A percentile compares a stretch with the other conserved stretches of the same genome.
Conservation (phyloP, 2,797 vertebrate genomes). For the Atherinosoma microstoma region DNA sequence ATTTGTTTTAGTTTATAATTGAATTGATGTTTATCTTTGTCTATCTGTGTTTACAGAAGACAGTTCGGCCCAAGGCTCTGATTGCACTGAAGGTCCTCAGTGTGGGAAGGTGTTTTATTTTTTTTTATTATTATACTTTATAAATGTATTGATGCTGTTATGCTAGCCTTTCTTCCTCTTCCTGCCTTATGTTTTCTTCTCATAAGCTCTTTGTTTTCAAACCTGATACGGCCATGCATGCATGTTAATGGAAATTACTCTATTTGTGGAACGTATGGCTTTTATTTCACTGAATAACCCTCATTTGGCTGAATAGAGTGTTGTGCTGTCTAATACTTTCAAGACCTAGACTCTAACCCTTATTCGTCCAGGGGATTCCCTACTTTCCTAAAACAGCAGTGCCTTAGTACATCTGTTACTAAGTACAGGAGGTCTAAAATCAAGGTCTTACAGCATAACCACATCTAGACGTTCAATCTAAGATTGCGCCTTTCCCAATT, state of each 20-base stretch:
- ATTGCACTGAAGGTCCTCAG: constrained; percentile 43
- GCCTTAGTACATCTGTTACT: too few species aligned
- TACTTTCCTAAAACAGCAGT: too few species aligned
- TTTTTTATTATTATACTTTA: background rate
- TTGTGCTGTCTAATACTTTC: too few species aligned
- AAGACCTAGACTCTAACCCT: too few species aligned
- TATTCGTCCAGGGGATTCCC: too few species aligned
- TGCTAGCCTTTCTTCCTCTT: background rate
- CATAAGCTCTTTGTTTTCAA: background rate
- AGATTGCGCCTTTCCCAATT: too few species aligned
- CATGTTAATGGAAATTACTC: background rate
- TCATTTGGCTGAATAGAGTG: background rate
- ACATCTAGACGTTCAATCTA: too few species aligned
- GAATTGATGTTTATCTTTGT: background rate
- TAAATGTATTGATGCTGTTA: too few species aligned
- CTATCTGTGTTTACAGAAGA: constrained; percentile 44
- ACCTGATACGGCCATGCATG: background rate
- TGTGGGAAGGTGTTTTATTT: constrained; percentile 46
- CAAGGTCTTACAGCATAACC: too few species aligned
- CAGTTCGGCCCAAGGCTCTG: constrained; percentile 46
- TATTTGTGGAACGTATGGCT: background rate
- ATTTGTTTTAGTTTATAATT: constrained; percentile 2
- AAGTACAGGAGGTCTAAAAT: too few species aligned
- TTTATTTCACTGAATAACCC: background rate
- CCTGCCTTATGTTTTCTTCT: background rate